Percentiles rank a stretch among this genome's conserved stretches.
These are phyloP conservation scores for Lepidocolaptes lacrymiger DNA, from an alignment of 2,797 vertebrate species.

Conservation along the genomic window DNA sequence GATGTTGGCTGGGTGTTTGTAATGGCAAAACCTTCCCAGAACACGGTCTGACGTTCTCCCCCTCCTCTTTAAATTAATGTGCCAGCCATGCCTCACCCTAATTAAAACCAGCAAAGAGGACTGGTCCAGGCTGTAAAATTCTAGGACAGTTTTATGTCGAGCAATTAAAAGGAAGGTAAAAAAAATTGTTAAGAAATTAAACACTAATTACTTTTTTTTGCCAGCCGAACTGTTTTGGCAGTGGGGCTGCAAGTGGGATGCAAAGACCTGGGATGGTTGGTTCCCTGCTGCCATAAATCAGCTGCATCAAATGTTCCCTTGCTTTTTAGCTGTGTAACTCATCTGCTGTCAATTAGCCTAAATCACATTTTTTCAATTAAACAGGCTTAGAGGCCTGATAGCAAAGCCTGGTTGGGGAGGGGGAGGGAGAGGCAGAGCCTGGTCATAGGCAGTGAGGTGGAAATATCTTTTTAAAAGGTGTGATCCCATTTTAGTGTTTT, in stretches of 20 bases:
- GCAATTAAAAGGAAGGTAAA: constrained; percentile 81
- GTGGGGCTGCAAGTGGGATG: constrained; percentile 40
- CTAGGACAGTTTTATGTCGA: constrained; percentile 81
- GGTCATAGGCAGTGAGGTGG: constrained; percentile 62
- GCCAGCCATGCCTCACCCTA: constrained; percentile 76
- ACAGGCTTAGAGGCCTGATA: constrained; percentile 54
- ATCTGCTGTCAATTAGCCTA: constrained; percentile 80
- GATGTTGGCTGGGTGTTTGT: constrained; percentile 13
- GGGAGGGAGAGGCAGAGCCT: constrained; percentile 8
- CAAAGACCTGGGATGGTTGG: constrained; percentile 30
- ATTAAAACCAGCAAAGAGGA: constrained; percentile 79
- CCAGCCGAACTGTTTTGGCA: constrained; percentile 70
- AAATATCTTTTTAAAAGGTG: constrained; percentile 79
- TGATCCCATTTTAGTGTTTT: constrained; percentile 72
- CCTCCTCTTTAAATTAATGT: constrained; percentile 61
- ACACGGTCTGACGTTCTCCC: not conserved
- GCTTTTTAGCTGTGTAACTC: constrained; percentile 50
- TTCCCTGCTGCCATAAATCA: constrained; percentile 66
- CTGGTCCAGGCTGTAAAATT: constrained; percentile 79
- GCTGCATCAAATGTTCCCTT: constrained; percentile 43
- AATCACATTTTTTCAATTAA: constrained; percentile 81
- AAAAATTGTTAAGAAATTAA: constrained; percentile 82
- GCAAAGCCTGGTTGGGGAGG: constrained; percentile 56
- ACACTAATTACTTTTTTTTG: constrained; percentile 76
- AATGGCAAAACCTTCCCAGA: constrained; percentile 55